Percentiles rank a stretch among this genome's conserved stretches.
Evolutionary conservation across 2,113 vertebrate species (phyloP).

Genomic region (Notarius lentiginosus): DNA sequence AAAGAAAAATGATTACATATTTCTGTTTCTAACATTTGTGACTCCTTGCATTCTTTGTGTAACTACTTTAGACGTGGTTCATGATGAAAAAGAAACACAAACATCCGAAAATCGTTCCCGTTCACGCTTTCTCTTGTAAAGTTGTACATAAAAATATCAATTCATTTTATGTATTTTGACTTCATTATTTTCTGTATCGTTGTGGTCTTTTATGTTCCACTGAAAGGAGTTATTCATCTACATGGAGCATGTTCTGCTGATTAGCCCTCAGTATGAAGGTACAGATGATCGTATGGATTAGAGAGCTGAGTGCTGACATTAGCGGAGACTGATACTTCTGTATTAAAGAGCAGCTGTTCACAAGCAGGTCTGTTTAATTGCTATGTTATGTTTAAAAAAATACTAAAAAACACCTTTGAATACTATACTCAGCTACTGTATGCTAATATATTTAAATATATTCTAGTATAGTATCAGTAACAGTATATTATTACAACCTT

Average conservation of each 20-base stretch:
- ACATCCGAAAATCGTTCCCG: not conserved
- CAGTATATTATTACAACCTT: not conserved
- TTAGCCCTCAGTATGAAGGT: constrained; percentile 59
- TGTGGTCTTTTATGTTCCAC: not conserved
- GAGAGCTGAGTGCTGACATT: constrained; percentile 39
- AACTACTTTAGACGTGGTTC: no score
- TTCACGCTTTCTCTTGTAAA: not conserved
- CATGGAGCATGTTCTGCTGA: not conserved
- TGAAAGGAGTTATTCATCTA: not conserved
- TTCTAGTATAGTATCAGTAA: not conserved
- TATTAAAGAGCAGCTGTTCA: constrained; percentile 35
- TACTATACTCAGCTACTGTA: not conserved
- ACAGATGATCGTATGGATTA: constrained; percentile 31
- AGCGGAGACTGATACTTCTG: constrained; percentile 52
- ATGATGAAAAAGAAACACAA: not conserved
- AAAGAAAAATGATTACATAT: not conserved
- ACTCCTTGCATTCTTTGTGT: not conserved
- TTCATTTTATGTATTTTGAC: no score
- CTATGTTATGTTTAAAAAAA: not conserved
- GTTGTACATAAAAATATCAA: not conserved
- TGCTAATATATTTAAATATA: not conserved
- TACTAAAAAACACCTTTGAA: not conserved
- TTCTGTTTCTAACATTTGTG: not conserved
- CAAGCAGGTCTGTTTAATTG: constrained; percentile 58
- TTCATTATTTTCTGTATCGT: not conserved